A percentile compares a stretch with the other conserved stretches of the same genome.
Evolutionary conservation across 2,888 invertebrate genomes (phyloP).

Genomic region (Melinopterus prodromus): DNA sequence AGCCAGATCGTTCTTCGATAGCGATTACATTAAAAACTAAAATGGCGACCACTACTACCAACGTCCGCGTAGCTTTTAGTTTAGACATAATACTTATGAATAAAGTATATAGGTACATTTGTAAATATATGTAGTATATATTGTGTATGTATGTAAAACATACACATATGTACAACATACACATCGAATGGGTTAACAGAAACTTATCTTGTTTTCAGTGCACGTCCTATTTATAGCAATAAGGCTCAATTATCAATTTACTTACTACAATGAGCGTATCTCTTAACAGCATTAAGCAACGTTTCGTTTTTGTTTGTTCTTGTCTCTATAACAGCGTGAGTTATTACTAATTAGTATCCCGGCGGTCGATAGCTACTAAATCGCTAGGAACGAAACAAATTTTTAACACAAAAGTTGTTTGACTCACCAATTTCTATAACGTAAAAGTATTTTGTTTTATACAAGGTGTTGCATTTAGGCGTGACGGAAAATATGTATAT

Average conservation of each 20-base stretch:
- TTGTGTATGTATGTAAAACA: neutral
- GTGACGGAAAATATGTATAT: no score
- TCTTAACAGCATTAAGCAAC: neutral
- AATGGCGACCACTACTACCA: neutral
- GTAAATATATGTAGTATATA: neutral
- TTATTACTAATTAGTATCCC: no score
- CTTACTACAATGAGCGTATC: neutral
- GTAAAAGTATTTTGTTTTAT: no score
- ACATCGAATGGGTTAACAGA: neutral
- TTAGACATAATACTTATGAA: neutral
- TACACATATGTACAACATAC: neutral
- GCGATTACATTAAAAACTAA: neutral
- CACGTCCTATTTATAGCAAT: neutral
- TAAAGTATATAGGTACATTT: neutral
- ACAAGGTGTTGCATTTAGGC: no score
- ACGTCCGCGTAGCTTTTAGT: neutral
- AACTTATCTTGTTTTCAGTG: neutral
- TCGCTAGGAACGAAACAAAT: no score
- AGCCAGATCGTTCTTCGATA: neutral
- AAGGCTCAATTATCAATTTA: neutral
- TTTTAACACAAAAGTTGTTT: no score
- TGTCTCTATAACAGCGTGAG: no score
- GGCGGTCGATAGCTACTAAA: no score
- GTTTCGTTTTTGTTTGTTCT: neutral
- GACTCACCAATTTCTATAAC: no score